Evolutionary conservation across 2,113 vertebrate genomes (phyloP), one percentile per base, ranked within the genome.

Genomic region (Chlorodrepanis virens): DNA sequence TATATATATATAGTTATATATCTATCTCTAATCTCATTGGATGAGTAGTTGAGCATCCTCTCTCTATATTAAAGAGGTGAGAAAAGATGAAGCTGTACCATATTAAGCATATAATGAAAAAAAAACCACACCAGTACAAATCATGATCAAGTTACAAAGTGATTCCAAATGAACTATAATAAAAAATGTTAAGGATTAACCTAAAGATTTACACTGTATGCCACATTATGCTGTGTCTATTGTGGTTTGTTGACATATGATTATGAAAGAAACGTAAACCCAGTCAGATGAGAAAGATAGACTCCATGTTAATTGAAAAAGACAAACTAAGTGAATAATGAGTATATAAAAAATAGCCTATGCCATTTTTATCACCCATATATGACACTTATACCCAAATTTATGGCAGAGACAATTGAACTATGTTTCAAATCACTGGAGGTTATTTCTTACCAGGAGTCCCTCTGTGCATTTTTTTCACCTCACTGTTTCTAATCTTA

Each of bases 241-340:
- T 96, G 85, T 95, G 93, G 94, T 97, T 91, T 97, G 95, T 96
- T 97, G 96, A 96, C 94, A 95, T 90, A 96, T 79, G 97, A 98
- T 96, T 96, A 96, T 95, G 96, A 98, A 97, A 97, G 96, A 97
- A 98, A 97, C 14, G 92, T 96, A 98, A 98, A 98, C 97, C 90
- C 96, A 96, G 90, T 96, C 96, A 96, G 93, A 98, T 94, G 96
- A 97, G 94, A 97, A 97, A 97, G 97, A 97, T 44, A 98, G 96
- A 97, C 90, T 96, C 96, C 92, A 89, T 37, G 71, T 98, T 98
- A 98, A 98, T 98, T 98, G 97, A 97, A 98, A 98, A 95, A 96
- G 97, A 97, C 97, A 98, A 97, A 97, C 97, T 98, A 98, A 96
- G 96, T 97, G 97, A 98, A 95, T 97, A 98, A 98, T 96, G 97